Evolutionary conservation across 1,140 invertebrate genomes (phyloP).

Genomic region (Drosophila auraria): DNA sequence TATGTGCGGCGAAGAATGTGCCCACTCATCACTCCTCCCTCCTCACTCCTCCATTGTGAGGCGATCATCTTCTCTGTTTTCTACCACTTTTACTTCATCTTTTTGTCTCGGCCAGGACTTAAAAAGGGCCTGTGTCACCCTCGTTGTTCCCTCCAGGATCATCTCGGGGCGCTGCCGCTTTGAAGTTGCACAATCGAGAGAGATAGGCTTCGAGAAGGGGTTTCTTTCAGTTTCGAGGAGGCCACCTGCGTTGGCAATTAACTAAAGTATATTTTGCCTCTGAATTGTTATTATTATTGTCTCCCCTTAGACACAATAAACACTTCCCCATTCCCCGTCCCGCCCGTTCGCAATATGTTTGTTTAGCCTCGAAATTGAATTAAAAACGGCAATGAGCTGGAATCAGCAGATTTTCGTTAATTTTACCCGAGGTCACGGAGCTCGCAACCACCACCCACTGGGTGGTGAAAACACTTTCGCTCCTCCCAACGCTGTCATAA

Average conservation of each 20-base stretch:
- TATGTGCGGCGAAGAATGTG: conserved; percentile 60
- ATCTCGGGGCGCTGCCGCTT: conserved; percentile 56
- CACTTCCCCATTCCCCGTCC: conserved; percentile 6
- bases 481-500: conserved; percentile 55
- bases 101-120: conserved; percentile 38
- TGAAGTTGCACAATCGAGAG: conserved; percentile 75
- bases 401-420: conserved; percentile 85
- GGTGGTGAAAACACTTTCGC: conserved; percentile 30
- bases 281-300: conserved; percentile 57
- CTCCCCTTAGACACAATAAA: conserved; percentile 57
- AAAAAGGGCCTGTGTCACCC: conserved; percentile 44
- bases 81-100: conserved; percentile 19
- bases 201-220: conserved; percentile 38
- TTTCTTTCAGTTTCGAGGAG: conserved; percentile 16
- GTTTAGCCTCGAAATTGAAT: conserved; percentile 80
- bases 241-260: conserved; percentile 79
- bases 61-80: conserved; percentile 33
- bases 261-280: conserved; percentile 52
- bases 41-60: conserved; percentile 38
- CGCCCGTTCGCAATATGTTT: conserved; percentile 50
- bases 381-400: conserved; percentile 85
- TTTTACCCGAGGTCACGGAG: conserved; percentile 55
- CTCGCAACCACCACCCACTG: conserved; percentile 15
- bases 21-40: conserved; percentile 66
- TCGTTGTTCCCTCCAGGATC: conserved; percentile 30